Evolutionary conservation across 2,113 vertebrate genomes (phyloP).

Genomic region (Stegastes partitus): DNA sequence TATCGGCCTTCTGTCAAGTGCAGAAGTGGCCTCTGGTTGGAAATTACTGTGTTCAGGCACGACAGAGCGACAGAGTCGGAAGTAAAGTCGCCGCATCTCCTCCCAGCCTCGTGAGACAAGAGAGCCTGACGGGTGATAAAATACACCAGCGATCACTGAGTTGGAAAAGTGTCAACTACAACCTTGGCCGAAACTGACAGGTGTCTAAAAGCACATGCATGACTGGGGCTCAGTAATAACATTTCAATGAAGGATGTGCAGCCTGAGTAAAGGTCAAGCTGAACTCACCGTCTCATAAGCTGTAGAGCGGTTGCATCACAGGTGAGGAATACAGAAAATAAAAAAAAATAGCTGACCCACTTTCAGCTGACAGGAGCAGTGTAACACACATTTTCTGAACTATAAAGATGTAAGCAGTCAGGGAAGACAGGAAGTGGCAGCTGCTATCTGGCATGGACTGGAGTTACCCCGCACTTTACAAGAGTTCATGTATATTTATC

Average conservation of each 20-base stretch:
- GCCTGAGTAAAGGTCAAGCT: conserved; percentile 27
- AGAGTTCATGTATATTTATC: conserved; percentile 16
- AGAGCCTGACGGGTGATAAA: conserved; percentile 26
- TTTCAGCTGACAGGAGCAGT: neutral
- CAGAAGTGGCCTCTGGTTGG: neutral
- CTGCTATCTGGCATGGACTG: too few relatives aligned
- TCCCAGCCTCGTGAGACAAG: neutral
- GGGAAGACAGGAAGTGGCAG: too few relatives aligned
- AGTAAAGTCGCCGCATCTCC: neutral
- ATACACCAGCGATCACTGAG: conserved; percentile 30
- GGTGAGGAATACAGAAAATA: neutral
- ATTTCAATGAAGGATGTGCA: conserved; percentile 16
- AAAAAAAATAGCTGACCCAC: neutral
- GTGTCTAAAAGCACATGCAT: conserved; percentile 36
- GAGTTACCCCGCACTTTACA: too few relatives aligned
- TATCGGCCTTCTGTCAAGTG: neutral
- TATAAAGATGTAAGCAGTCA: neutral
- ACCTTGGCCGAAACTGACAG: conserved; percentile 41
- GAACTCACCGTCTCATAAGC: neutral
- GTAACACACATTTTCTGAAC: neutral
- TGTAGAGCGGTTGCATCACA: neutral
- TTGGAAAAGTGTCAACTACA: conserved; percentile 31
- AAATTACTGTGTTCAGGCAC: neutral
- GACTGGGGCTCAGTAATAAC: conserved; percentile 12
- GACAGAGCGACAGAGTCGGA: conserved; percentile 5